phyloP scores from a whole-genome alignment of 2,888 invertebrate genomes.

The Calameuta idolon region DNA sequence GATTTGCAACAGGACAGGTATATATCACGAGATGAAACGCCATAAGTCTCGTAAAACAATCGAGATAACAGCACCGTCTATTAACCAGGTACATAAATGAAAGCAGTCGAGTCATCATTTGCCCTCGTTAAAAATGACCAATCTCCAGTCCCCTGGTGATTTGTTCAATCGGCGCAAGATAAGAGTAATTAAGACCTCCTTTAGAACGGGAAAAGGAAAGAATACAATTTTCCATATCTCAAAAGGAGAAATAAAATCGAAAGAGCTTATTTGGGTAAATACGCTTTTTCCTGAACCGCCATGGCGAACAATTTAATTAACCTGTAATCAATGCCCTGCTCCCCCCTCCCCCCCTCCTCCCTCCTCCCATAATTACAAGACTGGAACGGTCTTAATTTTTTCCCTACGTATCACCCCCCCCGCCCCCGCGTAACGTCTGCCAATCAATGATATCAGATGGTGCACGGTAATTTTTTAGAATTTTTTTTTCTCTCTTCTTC shows the following conservation, averaged over 20 bases:
- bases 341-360: no score
- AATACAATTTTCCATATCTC: not conserved
- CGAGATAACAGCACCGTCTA: not conserved
- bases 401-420: no score
- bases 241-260: no score
- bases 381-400: no score
- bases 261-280: no score
- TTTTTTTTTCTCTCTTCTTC: not conserved
- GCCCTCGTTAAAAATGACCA: not conserved
- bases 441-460: not conserved
- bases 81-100: not conserved
- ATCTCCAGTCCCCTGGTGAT: not conserved
- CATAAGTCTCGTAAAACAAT: constrained; percentile 1
- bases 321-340: not conserved
- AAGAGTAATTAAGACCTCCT: not conserved
- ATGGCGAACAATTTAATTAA: not conserved
- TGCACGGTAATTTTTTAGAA: not conserved
- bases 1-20: not conserved
- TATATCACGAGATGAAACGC: not conserved
- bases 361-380: no score
- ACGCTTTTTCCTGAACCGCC: no score
- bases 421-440: not conserved
- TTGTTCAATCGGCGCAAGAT: not conserved
- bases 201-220: not conserved
- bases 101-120: not conserved